Evolutionary conservation across 92 coral and sea anemone species (phyloP).

Genomic region (Siderastrea siderea): DNA sequence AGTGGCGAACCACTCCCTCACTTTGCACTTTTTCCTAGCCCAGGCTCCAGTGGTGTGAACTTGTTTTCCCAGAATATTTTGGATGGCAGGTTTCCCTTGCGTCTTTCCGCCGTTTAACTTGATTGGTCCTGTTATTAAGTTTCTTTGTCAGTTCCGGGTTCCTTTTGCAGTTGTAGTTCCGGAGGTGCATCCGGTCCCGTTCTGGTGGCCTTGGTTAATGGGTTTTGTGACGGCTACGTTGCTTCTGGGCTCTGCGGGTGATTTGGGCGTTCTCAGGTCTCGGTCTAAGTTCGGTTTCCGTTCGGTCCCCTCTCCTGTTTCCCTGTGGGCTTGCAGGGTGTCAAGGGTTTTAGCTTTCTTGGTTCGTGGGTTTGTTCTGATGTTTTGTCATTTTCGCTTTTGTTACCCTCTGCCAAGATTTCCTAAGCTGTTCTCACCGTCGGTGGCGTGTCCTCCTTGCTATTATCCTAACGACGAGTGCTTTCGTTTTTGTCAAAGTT

Average conservation of each 20-base stretch:
- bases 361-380: not conserved
- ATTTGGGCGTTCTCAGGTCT: not conserved
- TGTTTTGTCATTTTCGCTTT: not conserved
- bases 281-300: conserved; percentile 33
- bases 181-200: not conserved
- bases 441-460: conserved; percentile 47
- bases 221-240: not conserved
- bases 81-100: conserved; percentile 17
- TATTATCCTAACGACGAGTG: conserved; percentile 23
- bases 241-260: not conserved
- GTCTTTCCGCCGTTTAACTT: conserved; percentile 31
- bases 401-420: conserved; percentile 23
- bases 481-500: conserved; percentile 39
- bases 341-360: not conserved
- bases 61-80: conserved; percentile 41
- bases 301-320: not conserved
- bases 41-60: conserved; percentile 44
- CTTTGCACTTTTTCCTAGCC: conserved; percentile 39
- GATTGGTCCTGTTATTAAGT: conserved; percentile 27
- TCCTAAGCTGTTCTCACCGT: conserved; percentile 21
- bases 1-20: conserved; percentile 20
- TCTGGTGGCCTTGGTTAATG: conserved; percentile 48
- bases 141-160: not conserved
- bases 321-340: conserved; percentile 39
- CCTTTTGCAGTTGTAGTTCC: conserved; percentile 51